phyloP scores from a whole-genome alignment of 2,888 invertebrate genomes.

The Trissonchulus sp. region DNA sequence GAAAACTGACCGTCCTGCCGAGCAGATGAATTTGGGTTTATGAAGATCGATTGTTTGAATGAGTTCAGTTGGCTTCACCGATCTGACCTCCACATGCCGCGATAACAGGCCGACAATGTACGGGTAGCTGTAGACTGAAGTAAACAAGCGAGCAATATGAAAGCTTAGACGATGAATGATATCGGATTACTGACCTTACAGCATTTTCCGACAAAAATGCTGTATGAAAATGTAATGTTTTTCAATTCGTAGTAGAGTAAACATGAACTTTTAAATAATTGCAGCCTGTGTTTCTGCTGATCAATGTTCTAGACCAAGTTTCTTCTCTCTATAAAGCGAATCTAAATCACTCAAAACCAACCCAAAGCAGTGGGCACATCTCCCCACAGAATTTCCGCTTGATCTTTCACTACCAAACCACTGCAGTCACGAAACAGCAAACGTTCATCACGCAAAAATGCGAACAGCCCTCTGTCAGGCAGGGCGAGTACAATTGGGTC shows the following conservation, averaged over 20 bases:
- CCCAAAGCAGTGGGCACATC: neutral
- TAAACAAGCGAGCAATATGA: neutral
- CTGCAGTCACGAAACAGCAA: neutral
- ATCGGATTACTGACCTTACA: no score
- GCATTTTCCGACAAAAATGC: no score
- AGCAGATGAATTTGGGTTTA: neutral
- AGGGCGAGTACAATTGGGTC: neutral
- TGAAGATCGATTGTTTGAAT: slow-evolving; percentile 20
- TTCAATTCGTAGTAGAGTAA: no score
- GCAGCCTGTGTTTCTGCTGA: no score
- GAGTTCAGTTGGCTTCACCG: slow-evolving; percentile 6
- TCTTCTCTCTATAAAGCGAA: no score
- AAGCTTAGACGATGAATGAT: neutral
- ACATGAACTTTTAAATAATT: no score
- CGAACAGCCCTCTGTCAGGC: neutral
- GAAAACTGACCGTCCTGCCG: no score
- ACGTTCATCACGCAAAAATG: neutral
- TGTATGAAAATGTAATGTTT: no score
- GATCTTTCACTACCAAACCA: neutral
- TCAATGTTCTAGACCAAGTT: no score
- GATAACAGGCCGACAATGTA: slow-evolving; percentile 11
- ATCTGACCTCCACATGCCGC: slow-evolving; percentile 3
- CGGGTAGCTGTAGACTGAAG: neutral
- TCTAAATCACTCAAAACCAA: no score
- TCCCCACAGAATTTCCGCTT: neutral